These are phyloP conservation scores for Pangasianodon gigas DNA, from an alignment of 2,113 vertebrate genomes.

Conservation along the genomic window DNA sequence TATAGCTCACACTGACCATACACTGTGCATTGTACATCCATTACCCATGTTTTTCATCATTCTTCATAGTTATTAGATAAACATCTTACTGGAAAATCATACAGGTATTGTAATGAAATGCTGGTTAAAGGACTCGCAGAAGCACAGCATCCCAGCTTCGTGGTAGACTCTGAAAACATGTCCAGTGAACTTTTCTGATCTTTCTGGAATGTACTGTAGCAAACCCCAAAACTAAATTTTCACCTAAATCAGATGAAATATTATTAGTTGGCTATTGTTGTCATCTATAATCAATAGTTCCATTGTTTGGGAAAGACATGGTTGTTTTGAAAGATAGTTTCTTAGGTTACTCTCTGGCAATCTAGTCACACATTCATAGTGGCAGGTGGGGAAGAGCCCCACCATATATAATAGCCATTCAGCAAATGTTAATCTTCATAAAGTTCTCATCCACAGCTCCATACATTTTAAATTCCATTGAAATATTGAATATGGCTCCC, in stretches of 20 bases:
- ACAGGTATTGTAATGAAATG: background rate
- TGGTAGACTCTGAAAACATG: background rate
- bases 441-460: background rate
- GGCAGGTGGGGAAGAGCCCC: background rate
- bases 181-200: background rate
- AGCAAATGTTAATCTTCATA: background rate
- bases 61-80: background rate
- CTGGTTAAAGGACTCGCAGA: background rate
- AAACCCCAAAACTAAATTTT: background rate
- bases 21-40: background rate
- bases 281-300: background rate
- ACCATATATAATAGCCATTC: background rate
- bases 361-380: background rate
- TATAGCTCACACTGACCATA: background rate
- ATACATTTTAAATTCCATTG: background rate
- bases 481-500: background rate
- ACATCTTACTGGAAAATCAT: background rate
- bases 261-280: background rate
- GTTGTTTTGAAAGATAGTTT: background rate
- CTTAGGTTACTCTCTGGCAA: background rate
- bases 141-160: background rate
- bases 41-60: background rate
- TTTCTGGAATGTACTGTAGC: background rate
- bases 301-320: background rate
- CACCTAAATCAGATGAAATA: background rate